Conservation (phyloP, 2,888 invertebrate species). For the Drosophila tripunctata region DNA sequence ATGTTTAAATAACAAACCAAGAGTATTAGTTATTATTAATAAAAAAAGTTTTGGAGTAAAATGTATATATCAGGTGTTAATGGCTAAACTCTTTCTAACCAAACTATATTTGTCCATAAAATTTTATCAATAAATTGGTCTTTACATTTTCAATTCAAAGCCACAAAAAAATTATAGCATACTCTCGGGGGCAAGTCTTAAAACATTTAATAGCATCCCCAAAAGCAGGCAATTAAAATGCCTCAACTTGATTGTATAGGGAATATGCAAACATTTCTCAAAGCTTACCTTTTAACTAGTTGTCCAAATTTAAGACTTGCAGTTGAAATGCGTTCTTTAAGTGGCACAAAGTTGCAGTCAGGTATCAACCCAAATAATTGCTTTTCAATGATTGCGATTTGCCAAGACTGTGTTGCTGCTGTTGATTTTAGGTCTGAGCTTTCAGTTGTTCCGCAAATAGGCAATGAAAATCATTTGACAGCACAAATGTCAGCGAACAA, state of each 20-base stretch:
- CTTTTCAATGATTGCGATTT: conserved; percentile 1
- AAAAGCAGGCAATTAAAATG: not conserved
- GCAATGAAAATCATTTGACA: conserved; percentile 2
- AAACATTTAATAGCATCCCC: too few relatives aligned
- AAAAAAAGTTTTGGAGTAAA: too few relatives aligned
- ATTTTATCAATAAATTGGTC: too few relatives aligned
- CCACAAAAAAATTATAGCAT: too few relatives aligned
- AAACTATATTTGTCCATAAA: too few relatives aligned
- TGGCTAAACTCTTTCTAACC: too few relatives aligned
- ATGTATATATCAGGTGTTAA: too few relatives aligned
- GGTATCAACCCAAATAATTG: not conserved
- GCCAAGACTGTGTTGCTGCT: not conserved
- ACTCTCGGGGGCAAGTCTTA: too few relatives aligned
- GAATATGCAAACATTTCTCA: not conserved
- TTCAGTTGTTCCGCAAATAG: not conserved
- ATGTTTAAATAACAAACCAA: too few relatives aligned
- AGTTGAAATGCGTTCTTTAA: not conserved
- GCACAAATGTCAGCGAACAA: conserved; percentile 13
- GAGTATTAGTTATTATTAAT: too few relatives aligned
- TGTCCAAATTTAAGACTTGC: not conserved
- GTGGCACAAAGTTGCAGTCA: not conserved
- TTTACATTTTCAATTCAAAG: too few relatives aligned
- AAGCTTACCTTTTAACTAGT: conserved; percentile 4
- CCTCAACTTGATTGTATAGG: not conserved
- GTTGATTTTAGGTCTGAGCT: not conserved